These are phyloP conservation scores for Amorpha juglandis DNA, from an alignment of 2,888 invertebrate species.

Conservation along the genomic window DNA sequence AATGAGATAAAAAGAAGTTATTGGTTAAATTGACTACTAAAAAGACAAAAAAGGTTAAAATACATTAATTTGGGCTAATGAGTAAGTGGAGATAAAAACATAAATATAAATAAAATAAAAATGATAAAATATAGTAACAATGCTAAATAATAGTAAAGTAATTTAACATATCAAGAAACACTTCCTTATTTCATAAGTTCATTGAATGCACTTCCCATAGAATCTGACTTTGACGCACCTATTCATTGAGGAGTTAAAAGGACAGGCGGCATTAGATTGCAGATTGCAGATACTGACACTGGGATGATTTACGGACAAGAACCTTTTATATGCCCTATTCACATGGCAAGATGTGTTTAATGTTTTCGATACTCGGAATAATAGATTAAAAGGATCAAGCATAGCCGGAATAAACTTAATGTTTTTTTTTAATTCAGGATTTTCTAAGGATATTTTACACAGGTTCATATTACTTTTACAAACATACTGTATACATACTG, in stretches of 20 bases:
- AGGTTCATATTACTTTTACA: too few relatives aligned
- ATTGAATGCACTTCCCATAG: constrained; percentile 68
- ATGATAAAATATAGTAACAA: too few relatives aligned
- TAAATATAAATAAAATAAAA: too few relatives aligned
- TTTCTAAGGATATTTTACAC: neutral
- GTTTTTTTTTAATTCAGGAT: neutral
- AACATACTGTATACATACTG: too few relatives aligned
- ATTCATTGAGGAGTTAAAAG: constrained; percentile 61
- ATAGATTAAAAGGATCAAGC: constrained; percentile 20
- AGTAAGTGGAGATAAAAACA: neutral
- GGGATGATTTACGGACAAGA: constrained; percentile 54
- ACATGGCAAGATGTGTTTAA: constrained; percentile 29
- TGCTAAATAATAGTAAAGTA: constrained; percentile 41
- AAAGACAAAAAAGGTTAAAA: too few relatives aligned
- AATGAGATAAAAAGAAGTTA: too few relatives aligned
- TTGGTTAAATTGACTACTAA: too few relatives aligned
- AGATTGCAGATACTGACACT: constrained; percentile 51
- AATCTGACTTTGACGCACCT: constrained; percentile 67
- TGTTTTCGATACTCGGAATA: constrained; percentile 32
- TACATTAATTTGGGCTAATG: too few relatives aligned
- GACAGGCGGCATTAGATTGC: constrained; percentile 55
- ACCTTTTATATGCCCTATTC: constrained; percentile 34
- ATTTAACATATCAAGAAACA: constrained; percentile 44
- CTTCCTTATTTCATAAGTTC: constrained; percentile 55
- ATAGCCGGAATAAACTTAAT: neutral